A percentile compares a stretch with the other conserved stretches of the same genome.
phyloP scores from a whole-genome alignment of 2,888 invertebrate species.

The Fragum whitleyi region DNA sequence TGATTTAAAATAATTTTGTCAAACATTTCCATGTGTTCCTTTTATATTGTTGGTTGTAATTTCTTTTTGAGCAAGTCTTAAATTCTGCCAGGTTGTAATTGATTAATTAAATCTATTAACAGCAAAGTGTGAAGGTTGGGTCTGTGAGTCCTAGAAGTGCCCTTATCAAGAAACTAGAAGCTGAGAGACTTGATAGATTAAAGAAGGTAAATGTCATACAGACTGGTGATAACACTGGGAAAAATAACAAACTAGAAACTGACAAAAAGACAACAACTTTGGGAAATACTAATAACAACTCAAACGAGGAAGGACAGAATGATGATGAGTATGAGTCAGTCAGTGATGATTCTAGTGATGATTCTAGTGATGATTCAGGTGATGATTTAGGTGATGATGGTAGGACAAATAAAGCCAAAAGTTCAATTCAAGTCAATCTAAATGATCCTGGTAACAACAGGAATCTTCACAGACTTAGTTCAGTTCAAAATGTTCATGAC shows the following conservation, averaged over 20 bases:
- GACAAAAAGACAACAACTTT: not conserved
- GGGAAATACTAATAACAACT: not conserved
- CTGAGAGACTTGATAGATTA: constrained; percentile 41
- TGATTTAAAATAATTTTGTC: too few relatives aligned
- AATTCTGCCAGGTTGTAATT: too few relatives aligned
- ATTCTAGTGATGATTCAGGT: constrained; percentile 43
- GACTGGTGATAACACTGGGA: not conserved
- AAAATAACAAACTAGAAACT: not conserved
- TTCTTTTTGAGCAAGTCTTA: too few relatives aligned
- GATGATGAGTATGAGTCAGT: constrained; percentile 55
- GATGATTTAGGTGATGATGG: constrained; percentile 37
- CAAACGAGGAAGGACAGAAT: constrained; percentile 3
- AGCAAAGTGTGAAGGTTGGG: constrained; percentile 15
- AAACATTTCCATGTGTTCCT: too few relatives aligned
- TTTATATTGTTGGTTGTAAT: too few relatives aligned
- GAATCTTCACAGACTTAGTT: constrained; percentile 8
- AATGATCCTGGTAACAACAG: constrained; percentile 20
- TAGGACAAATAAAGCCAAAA: constrained; percentile 25
- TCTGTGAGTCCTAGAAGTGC: constrained; percentile 49
- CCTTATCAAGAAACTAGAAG: constrained; percentile 51
- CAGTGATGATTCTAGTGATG: constrained; percentile 51
- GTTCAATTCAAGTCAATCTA: not conserved
- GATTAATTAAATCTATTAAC: too few relatives aligned
- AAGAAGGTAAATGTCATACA: constrained; percentile 25
- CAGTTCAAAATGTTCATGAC: not conserved